Evolutionary conservation across 1,140 invertebrate species (phyloP), one percentile per base, ranked within the genome.

Genomic region (Elymnias hypermnestra): DNA sequence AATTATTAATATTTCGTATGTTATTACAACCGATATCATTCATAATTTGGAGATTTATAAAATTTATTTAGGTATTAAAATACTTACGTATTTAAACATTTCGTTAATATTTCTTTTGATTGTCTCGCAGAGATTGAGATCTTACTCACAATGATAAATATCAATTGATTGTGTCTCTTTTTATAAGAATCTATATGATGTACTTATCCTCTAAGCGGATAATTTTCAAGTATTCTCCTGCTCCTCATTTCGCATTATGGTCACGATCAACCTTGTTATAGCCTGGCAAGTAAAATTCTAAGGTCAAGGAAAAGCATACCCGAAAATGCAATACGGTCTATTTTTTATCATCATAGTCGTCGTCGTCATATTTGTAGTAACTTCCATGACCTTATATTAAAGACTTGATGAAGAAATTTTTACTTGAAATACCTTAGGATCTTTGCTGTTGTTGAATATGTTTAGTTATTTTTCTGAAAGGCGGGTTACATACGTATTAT

Each of bases 11-110:
- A n/a, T n/a, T n/a, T n/a, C n/a, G n/a, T n/a, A n/a, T n/a, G n/a
- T n/a, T n/a, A n/a, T n/a, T n/a, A n/a, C n/a, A n/a, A n/a, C n/a
- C n/a, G n/a, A n/a, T n/a, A n/a, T n/a, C n/a, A n/a, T n/a, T n/a
- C n/a, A n/a, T n/a, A n/a, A n/a, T n/a, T n/a, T n/a, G n/a, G n/a
- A n/a, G n/a, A n/a, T n/a, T n/a, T n/a, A n/a, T n/a, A n/a, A n/a
- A n/a, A n/a, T n/a, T n/a, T n/a, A n/a, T n/a, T 28, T 28, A 28
- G 10, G 25, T 28, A 33, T 14, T 52, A 31, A 43, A 41, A 44
- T 64, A 81, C 87, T 86, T 58, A 81, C 73, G 35, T 78, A 77
- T 73, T 81, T 86, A 58, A 88, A 79, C 87, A 88, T 88, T 21
- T 43, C 47, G 31, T 28, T 26, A 5, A 10, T 22, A 4, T 7